phyloP scores from a whole-genome alignment of 2,888 invertebrate species.

The Lapara coniferarum region DNA sequence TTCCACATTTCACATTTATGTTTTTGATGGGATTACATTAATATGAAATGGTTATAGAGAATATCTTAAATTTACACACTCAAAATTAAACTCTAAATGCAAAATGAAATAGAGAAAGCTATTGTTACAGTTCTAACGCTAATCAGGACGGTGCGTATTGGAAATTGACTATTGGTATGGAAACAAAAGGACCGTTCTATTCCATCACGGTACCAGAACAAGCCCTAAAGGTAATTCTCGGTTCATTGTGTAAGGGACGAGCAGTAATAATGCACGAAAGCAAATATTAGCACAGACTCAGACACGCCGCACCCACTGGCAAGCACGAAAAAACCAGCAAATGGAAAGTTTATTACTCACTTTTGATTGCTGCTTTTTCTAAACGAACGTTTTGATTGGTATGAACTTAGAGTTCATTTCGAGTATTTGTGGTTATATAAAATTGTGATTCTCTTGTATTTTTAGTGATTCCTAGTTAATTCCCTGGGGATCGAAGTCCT shows the following conservation, averaged over 20 bases:
- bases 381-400: constrained; percentile 30
- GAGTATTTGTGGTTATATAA: background rate
- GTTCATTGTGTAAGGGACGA: constrained; percentile 64
- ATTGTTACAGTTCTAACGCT: background rate
- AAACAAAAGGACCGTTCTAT: constrained; percentile 31
- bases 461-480: background rate
- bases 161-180: constrained; percentile 27
- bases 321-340: constrained; percentile 62
- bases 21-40: too few relatives aligned
- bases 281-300: constrained; percentile 79
- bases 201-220: constrained; percentile 40
- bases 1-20: too few relatives aligned
- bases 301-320: constrained; percentile 56
- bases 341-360: constrained; percentile 45
- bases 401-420: background rate
- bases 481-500: too few relatives aligned
- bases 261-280: constrained; percentile 76
- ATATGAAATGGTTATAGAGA: too few relatives aligned
- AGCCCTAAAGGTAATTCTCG: constrained; percentile 60
- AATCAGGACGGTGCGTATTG: background rate
- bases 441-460: too few relatives aligned
- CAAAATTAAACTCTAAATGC: too few relatives aligned
- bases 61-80: too few relatives aligned
- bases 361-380: constrained; percentile 47
- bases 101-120: background rate